Evolutionary conservation across 1,140 invertebrate species (phyloP), one percentile per base, ranked within the genome.

Genomic region (Monomorium pharaonis): DNA sequence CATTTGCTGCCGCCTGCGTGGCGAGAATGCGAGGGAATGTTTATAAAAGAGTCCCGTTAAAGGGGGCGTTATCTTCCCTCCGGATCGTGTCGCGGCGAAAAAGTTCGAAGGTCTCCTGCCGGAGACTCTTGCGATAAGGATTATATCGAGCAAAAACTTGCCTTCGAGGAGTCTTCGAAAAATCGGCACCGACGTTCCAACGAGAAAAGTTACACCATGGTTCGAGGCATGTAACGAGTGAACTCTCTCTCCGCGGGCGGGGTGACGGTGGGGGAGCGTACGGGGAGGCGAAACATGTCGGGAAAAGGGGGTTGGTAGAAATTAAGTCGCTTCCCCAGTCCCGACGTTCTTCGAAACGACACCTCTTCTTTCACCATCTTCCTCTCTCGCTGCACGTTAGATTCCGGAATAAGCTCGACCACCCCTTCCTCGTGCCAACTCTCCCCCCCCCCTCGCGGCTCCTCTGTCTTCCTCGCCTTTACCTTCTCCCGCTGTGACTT

Each of bases 371-470:
- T 86, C 90, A 69, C 77, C 77, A 27, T 85, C 63, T 78, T 85
- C 65, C 78, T 84, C 78, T 84, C 62, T 85, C 76, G 78, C 81
- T 90, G 89, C 93, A 88, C 92, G 91, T 91, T 90, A 91, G 92
- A 94, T 94, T 94, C 92, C 91, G 92, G 93, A 94, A 94, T 94
- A 93, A 94, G 91, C 92, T 92, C 87, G 84, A 75, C 85, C 72
- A 65, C 60, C 75, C 67, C 90, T 88, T 63, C 72, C 77, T 77
- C 77, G 76, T 85, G 85, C 86, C 77, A 44, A 67, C 37, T 56
- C 88, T 85, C 62, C 85, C 62, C 18, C 72, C n/a, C 12, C 80
- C 58, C 72, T 72, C 58, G 10, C 44, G 9, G 2, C 12, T 7
- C 12, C 44, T 44, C 44, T 10, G 44, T 9, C 12, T 12, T 33